Conservation (phyloP, 2,888 invertebrate species). For the Sinhomidia bicolor region DNA sequence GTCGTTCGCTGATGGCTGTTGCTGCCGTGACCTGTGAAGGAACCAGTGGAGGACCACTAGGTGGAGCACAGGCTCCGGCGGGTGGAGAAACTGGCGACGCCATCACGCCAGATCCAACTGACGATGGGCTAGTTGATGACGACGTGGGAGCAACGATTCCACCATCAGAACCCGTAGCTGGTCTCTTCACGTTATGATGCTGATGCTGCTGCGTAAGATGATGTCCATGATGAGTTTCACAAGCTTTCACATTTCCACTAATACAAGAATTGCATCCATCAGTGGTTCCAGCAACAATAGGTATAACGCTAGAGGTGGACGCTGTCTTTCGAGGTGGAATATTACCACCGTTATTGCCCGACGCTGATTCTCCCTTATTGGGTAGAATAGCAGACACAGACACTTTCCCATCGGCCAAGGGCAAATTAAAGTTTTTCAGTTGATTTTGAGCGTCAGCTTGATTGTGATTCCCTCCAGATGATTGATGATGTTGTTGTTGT, state of each 20-base stretch:
- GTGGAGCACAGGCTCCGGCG: slow-evolving; percentile 59
- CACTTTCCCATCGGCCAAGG: slow-evolving; percentile 71
- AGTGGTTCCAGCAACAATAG: slow-evolving; percentile 48
- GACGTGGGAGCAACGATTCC: slow-evolving; percentile 53
- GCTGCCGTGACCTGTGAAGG: slow-evolving; percentile 81
- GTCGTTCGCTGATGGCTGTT: slow-evolving; percentile 91
- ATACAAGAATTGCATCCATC: slow-evolving; percentile 58
- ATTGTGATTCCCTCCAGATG: slow-evolving; percentile 61
- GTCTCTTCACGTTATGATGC: slow-evolving; percentile 71
- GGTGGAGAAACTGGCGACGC: slow-evolving; percentile 62
- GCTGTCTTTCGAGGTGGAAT: slow-evolving; percentile 70
- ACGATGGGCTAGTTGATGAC: slow-evolving; percentile 41
- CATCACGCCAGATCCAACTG: slow-evolving; percentile 58
- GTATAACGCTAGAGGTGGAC: slow-evolving; percentile 54
- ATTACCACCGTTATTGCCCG: slow-evolving; percentile 2
- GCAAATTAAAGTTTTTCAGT: slow-evolving; percentile 72
- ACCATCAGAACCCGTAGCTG: slow-evolving; percentile 81
- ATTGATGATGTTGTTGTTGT: slow-evolving; percentile 60
- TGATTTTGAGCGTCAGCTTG: slow-evolving; percentile 58
- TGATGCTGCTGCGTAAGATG: slow-evolving; percentile 75
- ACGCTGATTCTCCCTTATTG: slow-evolving; percentile 21
- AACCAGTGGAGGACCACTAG: slow-evolving; percentile 78
- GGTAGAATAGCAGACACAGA: slow-evolving; percentile 51
- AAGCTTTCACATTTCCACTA: slow-evolving; percentile 71
- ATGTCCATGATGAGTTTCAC: slow-evolving; percentile 81